Percentiles rank a stretch among this genome's conserved stretches.
phyloP scores from a whole-genome alignment of 2,888 invertebrate genomes.

The Anorthoa munda region DNA sequence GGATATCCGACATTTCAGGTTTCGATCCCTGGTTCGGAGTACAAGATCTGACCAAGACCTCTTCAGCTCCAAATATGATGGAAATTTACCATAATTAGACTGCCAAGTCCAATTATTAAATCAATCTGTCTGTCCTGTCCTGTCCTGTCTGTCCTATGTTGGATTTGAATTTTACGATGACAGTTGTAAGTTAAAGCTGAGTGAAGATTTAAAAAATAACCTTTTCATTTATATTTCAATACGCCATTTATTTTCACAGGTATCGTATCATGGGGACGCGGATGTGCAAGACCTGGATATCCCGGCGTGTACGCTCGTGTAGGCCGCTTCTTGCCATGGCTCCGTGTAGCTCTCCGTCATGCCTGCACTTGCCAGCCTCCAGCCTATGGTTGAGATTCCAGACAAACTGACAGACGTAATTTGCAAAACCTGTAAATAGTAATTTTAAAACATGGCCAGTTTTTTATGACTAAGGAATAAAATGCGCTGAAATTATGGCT shows the following conservation, averaged over 20 bases:
- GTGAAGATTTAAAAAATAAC: not conserved
- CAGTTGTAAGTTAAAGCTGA: not conserved
- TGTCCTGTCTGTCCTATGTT: no score
- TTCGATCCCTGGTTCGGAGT: no score
- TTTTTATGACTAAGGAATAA: constrained; percentile 2
- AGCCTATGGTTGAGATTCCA: constrained; percentile 56
- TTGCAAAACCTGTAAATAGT: constrained; percentile 23
- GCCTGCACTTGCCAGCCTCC: constrained; percentile 86
- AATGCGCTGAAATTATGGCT: not conserved
- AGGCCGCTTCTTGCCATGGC: constrained; percentile 85
- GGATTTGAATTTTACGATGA: no score
- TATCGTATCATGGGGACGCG: constrained; percentile 95
- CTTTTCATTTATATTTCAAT: not conserved
- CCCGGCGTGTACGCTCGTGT: constrained; percentile 88
- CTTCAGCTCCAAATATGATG: not conserved
- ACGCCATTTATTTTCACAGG: constrained; percentile 83
- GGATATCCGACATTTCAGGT: no score
- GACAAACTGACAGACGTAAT: not conserved
- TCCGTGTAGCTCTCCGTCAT: constrained; percentile 83
- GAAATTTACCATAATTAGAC: not conserved
- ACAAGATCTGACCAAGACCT: not conserved
- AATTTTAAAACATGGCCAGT: constrained; percentile 30
- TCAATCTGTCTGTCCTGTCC: no score
- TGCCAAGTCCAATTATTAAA: not conserved
- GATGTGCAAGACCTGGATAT: constrained; percentile 93